Evolutionary conservation across 2,797 vertebrate genomes (phyloP).

Genomic region (Vespertilio murinus): DNA sequence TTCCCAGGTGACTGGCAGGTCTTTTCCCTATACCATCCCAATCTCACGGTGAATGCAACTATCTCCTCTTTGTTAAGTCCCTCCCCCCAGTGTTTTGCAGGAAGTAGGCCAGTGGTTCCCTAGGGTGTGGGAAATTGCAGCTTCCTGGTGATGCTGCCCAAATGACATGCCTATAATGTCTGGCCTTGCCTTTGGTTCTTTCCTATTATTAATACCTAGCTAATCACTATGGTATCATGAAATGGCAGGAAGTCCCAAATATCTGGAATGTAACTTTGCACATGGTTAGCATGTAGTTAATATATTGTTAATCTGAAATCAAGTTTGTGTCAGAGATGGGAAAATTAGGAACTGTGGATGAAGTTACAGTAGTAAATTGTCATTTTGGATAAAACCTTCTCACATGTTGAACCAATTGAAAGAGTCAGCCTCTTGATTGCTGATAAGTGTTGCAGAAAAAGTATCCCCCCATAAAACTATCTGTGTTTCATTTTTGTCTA

Average conservation of each 20-base stretch:
- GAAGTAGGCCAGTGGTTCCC: too few species aligned
- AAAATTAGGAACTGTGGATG: neutral
- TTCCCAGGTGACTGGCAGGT: too few species aligned
- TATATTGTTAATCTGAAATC: constrained; percentile 32
- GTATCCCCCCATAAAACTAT: neutral
- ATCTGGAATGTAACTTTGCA: neutral
- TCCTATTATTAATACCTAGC: too few species aligned
- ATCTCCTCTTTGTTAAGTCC: too few species aligned
- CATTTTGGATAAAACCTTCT: neutral
- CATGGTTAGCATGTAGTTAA: neutral
- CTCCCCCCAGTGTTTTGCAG: too few species aligned
- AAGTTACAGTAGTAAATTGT: neutral
- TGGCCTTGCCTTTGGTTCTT: too few species aligned
- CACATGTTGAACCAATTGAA: neutral
- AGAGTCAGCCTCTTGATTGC: neutral
- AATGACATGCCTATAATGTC: too few species aligned
- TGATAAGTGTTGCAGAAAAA: neutral
- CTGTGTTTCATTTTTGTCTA: neutral
- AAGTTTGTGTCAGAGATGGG: neutral
- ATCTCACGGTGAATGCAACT: too few species aligned
- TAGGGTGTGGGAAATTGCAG: too few species aligned
- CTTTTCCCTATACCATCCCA: too few species aligned
- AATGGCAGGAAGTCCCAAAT: neutral
- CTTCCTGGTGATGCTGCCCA: too few species aligned
- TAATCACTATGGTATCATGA: neutral